A percentile compares a stretch with the other conserved stretches of the same genome.
Evolutionary conservation across 2,113 vertebrate genomes (phyloP).

Genomic region (Formicarius rufipectus): DNA sequence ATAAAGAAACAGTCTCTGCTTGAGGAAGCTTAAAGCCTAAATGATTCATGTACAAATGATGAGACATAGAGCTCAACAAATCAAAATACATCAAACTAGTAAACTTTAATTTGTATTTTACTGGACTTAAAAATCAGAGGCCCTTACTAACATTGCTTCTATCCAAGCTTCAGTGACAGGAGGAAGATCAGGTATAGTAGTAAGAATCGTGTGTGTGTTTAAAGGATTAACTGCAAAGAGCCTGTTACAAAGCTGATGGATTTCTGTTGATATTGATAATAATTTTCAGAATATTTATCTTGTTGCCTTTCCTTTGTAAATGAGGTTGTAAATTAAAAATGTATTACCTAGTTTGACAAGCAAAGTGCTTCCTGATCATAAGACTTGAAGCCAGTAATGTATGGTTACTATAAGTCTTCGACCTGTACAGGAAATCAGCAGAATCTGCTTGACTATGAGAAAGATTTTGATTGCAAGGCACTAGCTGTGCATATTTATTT

Average conservation of each 20-base stretch:
- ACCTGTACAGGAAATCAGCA: neutral
- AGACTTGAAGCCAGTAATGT: neutral
- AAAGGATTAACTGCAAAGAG: neutral
- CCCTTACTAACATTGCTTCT: neutral
- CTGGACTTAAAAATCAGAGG: neutral
- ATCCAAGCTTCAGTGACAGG: neutral
- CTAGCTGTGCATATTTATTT: neutral
- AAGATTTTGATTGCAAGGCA: neutral
- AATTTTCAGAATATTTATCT: neutral
- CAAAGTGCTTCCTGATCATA: neutral
- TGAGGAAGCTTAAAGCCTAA: neutral
- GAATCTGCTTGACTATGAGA: neutral
- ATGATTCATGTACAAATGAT: neutral
- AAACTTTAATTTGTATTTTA: neutral
- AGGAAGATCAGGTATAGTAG: neutral
- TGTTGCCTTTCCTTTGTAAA: neutral
- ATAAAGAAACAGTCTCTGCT: neutral
- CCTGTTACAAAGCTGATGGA: neutral
- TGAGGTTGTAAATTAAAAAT: constrained; percentile 20
- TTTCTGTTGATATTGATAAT: neutral
- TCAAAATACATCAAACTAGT: neutral
- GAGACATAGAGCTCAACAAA: neutral
- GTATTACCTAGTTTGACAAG: neutral
- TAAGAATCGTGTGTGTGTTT: neutral
- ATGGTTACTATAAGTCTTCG: neutral